Percentiles rank a stretch among this genome's conserved stretches.
Evolutionary conservation across 2,797 vertebrate genomes (phyloP).

Genomic region (Peromyscus aztecus): DNA sequence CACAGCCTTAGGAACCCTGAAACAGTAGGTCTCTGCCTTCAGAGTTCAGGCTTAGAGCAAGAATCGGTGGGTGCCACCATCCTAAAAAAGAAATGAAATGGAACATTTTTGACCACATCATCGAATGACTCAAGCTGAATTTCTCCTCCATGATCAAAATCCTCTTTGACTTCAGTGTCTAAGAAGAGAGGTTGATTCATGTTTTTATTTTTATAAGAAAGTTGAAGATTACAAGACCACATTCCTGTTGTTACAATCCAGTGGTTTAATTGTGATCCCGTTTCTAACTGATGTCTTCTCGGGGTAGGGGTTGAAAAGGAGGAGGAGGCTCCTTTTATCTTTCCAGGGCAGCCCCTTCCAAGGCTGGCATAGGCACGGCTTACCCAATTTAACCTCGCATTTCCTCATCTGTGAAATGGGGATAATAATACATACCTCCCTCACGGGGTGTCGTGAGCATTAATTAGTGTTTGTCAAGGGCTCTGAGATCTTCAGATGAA

Average conservation of each 20-base stretch:
- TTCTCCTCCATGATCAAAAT: conserved; percentile 22
- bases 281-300: conserved; percentile 64
- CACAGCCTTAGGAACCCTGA: background rate
- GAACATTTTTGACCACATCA: background rate
- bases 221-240: conserved; percentile 60
- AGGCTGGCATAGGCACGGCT: conserved; percentile 60
- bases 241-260: conserved; percentile 73
- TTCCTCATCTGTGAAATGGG: conserved; percentile 81
- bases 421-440: conserved; percentile 75
- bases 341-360: conserved; percentile 61
- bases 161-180: conserved; percentile 30
- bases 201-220: conserved; percentile 63
- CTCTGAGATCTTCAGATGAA: conserved; percentile 85
- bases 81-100: background rate
- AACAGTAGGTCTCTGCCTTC: background rate
- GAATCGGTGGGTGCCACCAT: background rate
- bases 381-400: conserved; percentile 79
- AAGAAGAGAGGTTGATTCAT: conserved; percentile 32
- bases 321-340: conserved; percentile 74
- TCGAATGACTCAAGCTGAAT: conserved; percentile 34
- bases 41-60: background rate
- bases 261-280: conserved; percentile 73
- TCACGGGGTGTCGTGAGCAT: conserved; percentile 74
- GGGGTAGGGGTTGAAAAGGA: background rate
- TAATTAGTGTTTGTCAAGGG: conserved; percentile 82